Conservation (phyloP, 2,797 vertebrate genomes). For the Varecia variegata region DNA sequence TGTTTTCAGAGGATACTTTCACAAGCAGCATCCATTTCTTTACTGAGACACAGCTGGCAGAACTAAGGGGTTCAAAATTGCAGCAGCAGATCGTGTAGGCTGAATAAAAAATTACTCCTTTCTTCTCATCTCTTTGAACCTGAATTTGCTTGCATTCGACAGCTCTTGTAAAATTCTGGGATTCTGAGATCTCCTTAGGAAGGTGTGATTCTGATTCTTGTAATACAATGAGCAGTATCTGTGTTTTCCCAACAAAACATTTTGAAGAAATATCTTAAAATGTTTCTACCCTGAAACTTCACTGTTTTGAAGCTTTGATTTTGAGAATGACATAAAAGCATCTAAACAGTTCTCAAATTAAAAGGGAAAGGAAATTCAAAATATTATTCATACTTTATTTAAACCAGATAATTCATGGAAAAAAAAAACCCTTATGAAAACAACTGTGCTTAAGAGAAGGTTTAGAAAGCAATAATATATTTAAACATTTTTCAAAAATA, state of each 20-base stretch:
- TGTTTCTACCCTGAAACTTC: neutral
- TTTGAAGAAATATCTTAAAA: constrained; percentile 31
- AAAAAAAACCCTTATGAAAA: neutral
- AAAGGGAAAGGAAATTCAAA: constrained; percentile 26
- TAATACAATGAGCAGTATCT: neutral
- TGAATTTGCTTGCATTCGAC: neutral
- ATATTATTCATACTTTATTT: neutral
- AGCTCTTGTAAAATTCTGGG: constrained; percentile 32
- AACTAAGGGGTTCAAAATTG: constrained; percentile 4
- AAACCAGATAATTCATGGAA: neutral
- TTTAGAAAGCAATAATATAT: constrained; percentile 14
- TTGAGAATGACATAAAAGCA: constrained; percentile 1
- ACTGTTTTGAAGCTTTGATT: constrained; percentile 21
- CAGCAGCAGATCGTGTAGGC: neutral
- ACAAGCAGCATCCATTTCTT: constrained; percentile 43
- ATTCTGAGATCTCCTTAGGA: constrained; percentile 8
- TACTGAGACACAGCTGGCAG: neutral
- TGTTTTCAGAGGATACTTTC: constrained; percentile 42
- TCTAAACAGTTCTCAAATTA: constrained; percentile 13
- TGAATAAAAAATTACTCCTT: constrained; percentile 7
- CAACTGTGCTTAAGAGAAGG: neutral
- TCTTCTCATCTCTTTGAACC: constrained; percentile 61
- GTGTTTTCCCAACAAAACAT: neutral
- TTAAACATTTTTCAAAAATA: constrained; percentile 39
- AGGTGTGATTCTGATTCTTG: neutral